phyloP scores from a whole-genome alignment of 2,888 invertebrate species.

The Rambutsinella grinnellia region DNA sequence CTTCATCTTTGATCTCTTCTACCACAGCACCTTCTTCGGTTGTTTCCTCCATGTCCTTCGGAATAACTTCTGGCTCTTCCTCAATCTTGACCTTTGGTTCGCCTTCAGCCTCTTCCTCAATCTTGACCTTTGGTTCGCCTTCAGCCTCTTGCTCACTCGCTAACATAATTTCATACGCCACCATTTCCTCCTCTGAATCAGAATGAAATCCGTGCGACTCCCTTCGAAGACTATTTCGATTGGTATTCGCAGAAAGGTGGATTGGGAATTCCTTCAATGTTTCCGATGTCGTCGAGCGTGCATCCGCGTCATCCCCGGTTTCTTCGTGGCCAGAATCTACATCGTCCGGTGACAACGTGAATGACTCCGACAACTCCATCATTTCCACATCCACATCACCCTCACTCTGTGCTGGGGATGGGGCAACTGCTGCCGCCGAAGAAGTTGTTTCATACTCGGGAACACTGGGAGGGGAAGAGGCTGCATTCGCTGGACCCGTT shows the following conservation, averaged over 20 bases:
- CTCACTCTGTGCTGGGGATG: not conserved
- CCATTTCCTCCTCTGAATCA: constrained; percentile 48
- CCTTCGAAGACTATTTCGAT: constrained; percentile 21
- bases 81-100: not conserved
- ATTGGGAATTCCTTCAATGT: constrained; percentile 18
- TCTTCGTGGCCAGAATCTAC: constrained; percentile 46
- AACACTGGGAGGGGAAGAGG: constrained; percentile 16
- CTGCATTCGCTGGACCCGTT: constrained; percentile 43
- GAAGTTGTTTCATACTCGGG: constrained; percentile 22
- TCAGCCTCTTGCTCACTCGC: not conserved
- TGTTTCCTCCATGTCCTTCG: not conserved
- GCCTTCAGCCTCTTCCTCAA: constrained; percentile 5
- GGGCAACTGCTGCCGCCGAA: constrained; percentile 15
- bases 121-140: not conserved
- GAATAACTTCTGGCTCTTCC: not conserved
- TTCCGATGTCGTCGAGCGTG: constrained; percentile 26
- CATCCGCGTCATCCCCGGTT: constrained; percentile 33
- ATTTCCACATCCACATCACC: not conserved
- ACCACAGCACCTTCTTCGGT: not conserved
- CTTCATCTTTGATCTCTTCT: constrained; percentile 5
- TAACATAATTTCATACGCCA: constrained; percentile 17
- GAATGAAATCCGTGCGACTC: constrained; percentile 53
- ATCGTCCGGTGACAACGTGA: constrained; percentile 20
- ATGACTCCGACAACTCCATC: constrained; percentile 6
- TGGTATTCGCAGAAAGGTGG: not conserved